Base-by-base conservation (phyloP, 2,797 vertebrate species). In the Spondyliosoma cantharus region DNA sequence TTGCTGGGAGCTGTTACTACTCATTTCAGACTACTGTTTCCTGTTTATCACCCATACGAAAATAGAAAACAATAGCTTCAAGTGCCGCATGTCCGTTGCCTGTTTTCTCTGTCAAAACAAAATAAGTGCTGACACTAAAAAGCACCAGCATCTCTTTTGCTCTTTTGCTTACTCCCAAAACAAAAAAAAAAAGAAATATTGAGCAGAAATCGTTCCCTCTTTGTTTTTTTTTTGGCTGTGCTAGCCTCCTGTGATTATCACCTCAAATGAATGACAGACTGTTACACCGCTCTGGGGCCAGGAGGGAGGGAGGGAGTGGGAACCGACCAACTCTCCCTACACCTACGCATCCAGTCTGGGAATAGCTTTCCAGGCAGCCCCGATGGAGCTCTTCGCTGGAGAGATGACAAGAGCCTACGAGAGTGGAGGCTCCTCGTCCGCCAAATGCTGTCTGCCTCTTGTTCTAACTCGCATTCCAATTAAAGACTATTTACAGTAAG, bases 401-500 rank as follows among this genome's bases (percentile, higher is more conserved):
- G 85, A 80, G 76, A 22, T 61, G 65, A 87, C 87, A 85, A 87
- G 82, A 89, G 86, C 81, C 79, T 62, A 59, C 53, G 58, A 81
- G 82, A 82, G 80, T 20, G 56, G 79, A 74, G 80, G 73, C 80
- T 81, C 63, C 75, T 71, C n/a, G 61, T 84, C 78, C 72, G 63
- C 71, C 80, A 72, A 89, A 86, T 46, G 61, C 65, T 2, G 71
- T 80, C 85, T 84, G 83, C 76, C 77, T 83, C 85, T 74, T 76
- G 68, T 77, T 91, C 86, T 74, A 75, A 74, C 83, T 84, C 43
- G 29, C 82, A 79, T 86, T 74, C 74, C 78, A 87, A 89, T 86
- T 87, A 88, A 90, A 81, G 78, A 78, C 74, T 79, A 82, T 90
- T 93, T 86, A 89, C 85, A 87, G 78, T 84, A 49, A 46, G 57